Percentiles rank a stretch among this genome's conserved stretches.
phyloP scores from a whole-genome alignment of 2,113 vertebrate species.

The Dasyornis broadbenti region DNA sequence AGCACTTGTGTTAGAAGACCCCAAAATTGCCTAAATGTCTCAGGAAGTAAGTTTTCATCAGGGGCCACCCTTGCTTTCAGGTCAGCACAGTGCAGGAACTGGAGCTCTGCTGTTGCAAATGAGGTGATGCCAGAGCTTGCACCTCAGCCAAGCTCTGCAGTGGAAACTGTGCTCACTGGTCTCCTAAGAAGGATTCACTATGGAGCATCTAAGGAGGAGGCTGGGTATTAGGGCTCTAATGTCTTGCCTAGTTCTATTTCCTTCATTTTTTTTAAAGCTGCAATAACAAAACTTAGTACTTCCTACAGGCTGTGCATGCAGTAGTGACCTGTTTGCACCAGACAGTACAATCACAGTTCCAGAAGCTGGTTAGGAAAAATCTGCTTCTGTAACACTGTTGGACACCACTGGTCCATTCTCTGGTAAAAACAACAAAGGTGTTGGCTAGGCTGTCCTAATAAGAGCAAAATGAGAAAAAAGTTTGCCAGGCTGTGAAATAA shows the following conservation, averaged over 20 bases:
- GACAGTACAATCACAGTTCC: background rate
- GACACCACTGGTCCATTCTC: fast-evolving
- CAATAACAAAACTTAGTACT: background rate
- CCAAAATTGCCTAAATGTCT: background rate
- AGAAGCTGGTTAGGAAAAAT: background rate
- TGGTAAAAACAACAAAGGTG: background rate
- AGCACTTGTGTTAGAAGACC: background rate
- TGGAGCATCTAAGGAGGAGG: background rate
- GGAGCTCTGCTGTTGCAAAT: background rate
- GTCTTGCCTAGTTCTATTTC: background rate
- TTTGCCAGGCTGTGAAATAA: background rate
- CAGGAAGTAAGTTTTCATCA: background rate
- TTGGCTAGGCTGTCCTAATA: background rate
- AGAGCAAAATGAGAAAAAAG: background rate
- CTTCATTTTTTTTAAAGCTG: background rate
- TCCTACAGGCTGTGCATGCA: background rate
- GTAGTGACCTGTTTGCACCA: background rate
- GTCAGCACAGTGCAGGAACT: background rate
- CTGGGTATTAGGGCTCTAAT: background rate
- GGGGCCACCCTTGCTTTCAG: background rate
- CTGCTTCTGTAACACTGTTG: background rate
- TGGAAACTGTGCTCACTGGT: background rate
- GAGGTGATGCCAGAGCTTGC: background rate
- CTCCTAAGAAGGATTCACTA: background rate
- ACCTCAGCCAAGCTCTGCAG: background rate